Base-by-base conservation (phyloP, 2,888 invertebrate genomes). In the Melieria picta region DNA sequence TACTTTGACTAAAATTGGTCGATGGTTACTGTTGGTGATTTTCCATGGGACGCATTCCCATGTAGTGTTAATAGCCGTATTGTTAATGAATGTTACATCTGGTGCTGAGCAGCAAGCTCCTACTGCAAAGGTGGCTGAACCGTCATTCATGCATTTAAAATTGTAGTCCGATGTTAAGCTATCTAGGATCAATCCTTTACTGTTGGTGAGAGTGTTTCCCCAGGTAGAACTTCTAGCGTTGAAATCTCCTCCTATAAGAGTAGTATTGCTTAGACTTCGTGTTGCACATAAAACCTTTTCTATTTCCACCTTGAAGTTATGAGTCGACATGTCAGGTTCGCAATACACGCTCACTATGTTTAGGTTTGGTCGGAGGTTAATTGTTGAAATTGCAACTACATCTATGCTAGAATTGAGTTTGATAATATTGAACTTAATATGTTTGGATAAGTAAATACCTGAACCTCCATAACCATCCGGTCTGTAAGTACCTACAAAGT, bases 391-490 rank as follows among this genome's bases (percentile, higher is more conserved):
- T 10, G 50, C 63, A 10, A 65, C 64, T 4, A 45, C 43, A 16
- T 68, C 64, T 4, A 48, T 11, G 3, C 57, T 10, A 2, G 43
- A 42, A 13, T 57, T 10, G 9, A 64, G 11, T 64, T 64, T 50
- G 4, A 71, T 42, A 11, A 65, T 67, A 5, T 56, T 58, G 45
- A 71, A 73, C 60, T 64, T 67, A 5, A 73, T 65, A 7, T 43
- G 10, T 60, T 64, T 73, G 43, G 45, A 47, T 4, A 72, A 43
- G 43, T 72, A 72, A 6, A 69, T 72, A 7, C 69, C 72, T 1
- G 69, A 65, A 1, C 68, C 72, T 11, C 72, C 72, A 43, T 50
- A 72, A 1, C 69, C 72, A 11, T 72, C 69, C 7, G 5, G 13
- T 60, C 70, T 62, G 10, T 52, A 52, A 16, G 50, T 58, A 10